phyloP scores from a whole-genome alignment of 2,888 invertebrate species.

The Troides oblongomaculatus region DNA sequence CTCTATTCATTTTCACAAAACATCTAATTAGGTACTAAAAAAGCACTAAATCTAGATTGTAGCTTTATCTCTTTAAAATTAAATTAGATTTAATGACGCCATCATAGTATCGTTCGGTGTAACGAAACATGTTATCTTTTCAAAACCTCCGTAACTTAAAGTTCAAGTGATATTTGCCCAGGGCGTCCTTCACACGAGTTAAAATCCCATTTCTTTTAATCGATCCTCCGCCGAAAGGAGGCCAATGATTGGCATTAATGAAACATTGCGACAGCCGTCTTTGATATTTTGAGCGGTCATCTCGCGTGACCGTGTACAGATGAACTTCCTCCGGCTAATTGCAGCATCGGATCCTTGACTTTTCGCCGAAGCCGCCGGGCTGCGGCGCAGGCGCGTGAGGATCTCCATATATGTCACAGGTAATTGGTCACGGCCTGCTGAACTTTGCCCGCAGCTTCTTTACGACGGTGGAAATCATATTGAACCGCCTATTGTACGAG shows the following conservation, averaged over 20 bases:
- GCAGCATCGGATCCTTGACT: slow-evolving; percentile 27
- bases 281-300: not conserved
- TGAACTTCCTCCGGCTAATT: slow-evolving; percentile 20
- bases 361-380: slow-evolving; percentile 23
- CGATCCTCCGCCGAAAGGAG: too few relatives aligned
- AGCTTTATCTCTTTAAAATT: too few relatives aligned
- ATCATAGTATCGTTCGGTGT: too few relatives aligned
- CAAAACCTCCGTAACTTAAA: too few relatives aligned
- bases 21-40: too few relatives aligned
- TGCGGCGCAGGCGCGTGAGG: slow-evolving; percentile 18
- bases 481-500: too few relatives aligned
- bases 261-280: not conserved
- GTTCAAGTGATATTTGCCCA: slow-evolving; percentile 16
- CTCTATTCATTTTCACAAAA: too few relatives aligned
- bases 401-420: slow-evolving; percentile 26
- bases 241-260: not conserved
- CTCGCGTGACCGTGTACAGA: slow-evolving; percentile 8
- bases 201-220: not conserved
- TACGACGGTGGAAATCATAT: not conserved
- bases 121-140: too few relatives aligned
- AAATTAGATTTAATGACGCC: too few relatives aligned
- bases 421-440: slow-evolving; percentile 17
- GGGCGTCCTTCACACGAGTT: not conserved
- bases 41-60: too few relatives aligned
- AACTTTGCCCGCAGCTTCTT: slow-evolving; percentile 2